phyloP scores from a whole-genome alignment of 2,888 invertebrate species.

The Bursaphelenchus okinawaensis region DNA sequence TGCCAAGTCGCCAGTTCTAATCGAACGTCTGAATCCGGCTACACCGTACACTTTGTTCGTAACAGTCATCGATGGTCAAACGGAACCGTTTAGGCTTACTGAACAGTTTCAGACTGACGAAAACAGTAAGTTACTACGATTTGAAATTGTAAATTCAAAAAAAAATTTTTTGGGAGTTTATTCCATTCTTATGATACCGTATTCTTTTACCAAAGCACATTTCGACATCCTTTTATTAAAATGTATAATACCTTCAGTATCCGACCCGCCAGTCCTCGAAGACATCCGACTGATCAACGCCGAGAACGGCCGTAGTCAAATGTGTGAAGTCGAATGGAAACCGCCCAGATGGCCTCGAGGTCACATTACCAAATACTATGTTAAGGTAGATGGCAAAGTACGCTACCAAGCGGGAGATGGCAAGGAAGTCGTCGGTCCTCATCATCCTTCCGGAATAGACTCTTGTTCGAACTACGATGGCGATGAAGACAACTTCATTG shows the following conservation, averaged over 20 bases:
- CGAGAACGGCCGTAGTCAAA: conserved; percentile 27
- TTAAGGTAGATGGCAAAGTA: conserved; percentile 39
- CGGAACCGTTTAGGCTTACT: conserved; percentile 43
- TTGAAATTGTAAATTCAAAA: neutral
- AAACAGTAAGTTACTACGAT: conserved; percentile 44
- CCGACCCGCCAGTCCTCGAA: conserved; percentile 43
- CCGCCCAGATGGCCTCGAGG: conserved; percentile 44
- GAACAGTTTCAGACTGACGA: conserved; percentile 49
- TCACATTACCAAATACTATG: conserved; percentile 46
- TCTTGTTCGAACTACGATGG: conserved; percentile 44
- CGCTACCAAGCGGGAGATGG: conserved; percentile 33
- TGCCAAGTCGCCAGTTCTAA: conserved; percentile 30
- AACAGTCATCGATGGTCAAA: conserved; percentile 43
- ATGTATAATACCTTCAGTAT: conserved; percentile 42
- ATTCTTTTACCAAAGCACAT: neutral
- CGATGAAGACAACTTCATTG: conserved; percentile 21
- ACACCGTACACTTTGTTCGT: conserved; percentile 53
- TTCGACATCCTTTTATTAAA: no score
- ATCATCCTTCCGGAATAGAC: conserved; percentile 41
- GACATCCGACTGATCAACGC: conserved; percentile 42
- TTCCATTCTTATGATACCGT: neutral
- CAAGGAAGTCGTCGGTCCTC: conserved; percentile 25
- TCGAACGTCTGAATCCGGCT: conserved; percentile 37
- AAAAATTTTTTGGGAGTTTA: neutral
- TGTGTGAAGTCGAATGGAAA: conserved; percentile 55